Base-by-base conservation (phyloP, 2,888 invertebrate species). In the Cryptosula pallasiana region DNA sequence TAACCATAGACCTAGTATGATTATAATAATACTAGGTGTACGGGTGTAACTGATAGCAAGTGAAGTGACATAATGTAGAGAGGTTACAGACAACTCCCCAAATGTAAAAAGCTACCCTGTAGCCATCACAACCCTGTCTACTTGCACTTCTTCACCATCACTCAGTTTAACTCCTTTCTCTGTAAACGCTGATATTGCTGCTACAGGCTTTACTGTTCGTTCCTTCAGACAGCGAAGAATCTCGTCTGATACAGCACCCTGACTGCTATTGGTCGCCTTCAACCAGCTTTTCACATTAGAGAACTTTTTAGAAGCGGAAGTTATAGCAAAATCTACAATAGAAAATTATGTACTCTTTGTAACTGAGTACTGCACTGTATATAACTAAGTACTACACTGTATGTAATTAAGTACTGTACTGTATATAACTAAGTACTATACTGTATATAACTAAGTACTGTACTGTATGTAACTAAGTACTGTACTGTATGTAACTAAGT, bases 101-200 rank as follows among this genome's bases (percentile, higher is more conserved):
- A n/a, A n/a, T n/a, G n/a, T n/a, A n/a, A n/a, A n/a, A n/a, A 20
- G 20, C 32, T 63, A 63, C 63, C 63, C 63, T 13, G 63, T 63
- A 32, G 63, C 63, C 63, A 63, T 63, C 29, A 63, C 27, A 25
- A 63, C 25, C 13, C 29, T 16, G 32, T 63, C 63, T 3, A 63
- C 63, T 27, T 63, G 29, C 9, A 63, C 5, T 5, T 25, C 27
- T 27, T 27, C 34, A 16, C 63, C 63, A 27, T 32, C 63, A 32
- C 29, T 63, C 9, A 63, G 32, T 2, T 16, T 63, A 9, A 63
- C 63, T 16, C 63, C 32, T 3, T 63, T 25, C 32, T 63, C 63
- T 2, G 27, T 9, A 32, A 63, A 9, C n/a, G 25, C 63, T n/a
- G 16, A 2, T 2, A 63, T 27, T 3, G 3, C 34, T 3, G 63